Evolutionary conservation across 2,888 invertebrate species (phyloP).

Genomic region (Ormyrus nitidulus): DNA sequence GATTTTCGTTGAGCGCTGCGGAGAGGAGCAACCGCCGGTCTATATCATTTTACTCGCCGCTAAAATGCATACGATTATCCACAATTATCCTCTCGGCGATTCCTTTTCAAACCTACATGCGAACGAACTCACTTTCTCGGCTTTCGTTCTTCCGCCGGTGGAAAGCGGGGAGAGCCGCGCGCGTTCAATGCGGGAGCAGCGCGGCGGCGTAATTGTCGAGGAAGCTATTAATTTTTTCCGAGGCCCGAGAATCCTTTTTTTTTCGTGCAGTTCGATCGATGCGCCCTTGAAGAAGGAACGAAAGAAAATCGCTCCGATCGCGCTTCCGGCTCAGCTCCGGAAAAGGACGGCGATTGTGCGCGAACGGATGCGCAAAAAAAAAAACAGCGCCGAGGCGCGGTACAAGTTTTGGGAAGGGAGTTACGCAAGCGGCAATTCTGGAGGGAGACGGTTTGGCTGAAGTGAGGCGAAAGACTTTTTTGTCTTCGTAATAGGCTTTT

Average conservation of each 20-base stretch:
- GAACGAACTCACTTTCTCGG: neutral
- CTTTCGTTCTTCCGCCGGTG: conserved; percentile 20
- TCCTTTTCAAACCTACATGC: neutral
- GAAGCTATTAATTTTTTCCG: conserved; percentile 34
- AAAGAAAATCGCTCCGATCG: neutral
- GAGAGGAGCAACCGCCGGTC: neutral
- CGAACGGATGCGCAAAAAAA: conserved; percentile 30
- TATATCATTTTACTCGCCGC: conserved; percentile 12
- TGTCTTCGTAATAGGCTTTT: too few relatives aligned
- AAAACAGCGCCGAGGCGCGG: neutral
- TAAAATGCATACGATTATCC: conserved; percentile 48
- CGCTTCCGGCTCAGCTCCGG: conserved; percentile 10
- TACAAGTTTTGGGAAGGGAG: neutral
- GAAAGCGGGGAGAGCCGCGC: conserved; percentile 1
- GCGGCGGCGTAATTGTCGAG: neutral
- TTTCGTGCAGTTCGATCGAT: neutral
- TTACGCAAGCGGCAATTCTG: conserved; percentile 23
- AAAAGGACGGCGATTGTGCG: conserved; percentile 33
- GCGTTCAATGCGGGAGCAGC: neutral
- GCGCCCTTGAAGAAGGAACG: neutral
- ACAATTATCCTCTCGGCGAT: conserved; percentile 40
- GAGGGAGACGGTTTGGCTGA: conserved; percentile 9
- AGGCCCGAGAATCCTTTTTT: neutral
- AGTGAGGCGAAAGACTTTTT: conserved; percentile 4
- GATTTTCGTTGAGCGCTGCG: conserved; percentile 12